Conservation (phyloP, 2,888 invertebrate species). For the Conus canariensis region DNA sequence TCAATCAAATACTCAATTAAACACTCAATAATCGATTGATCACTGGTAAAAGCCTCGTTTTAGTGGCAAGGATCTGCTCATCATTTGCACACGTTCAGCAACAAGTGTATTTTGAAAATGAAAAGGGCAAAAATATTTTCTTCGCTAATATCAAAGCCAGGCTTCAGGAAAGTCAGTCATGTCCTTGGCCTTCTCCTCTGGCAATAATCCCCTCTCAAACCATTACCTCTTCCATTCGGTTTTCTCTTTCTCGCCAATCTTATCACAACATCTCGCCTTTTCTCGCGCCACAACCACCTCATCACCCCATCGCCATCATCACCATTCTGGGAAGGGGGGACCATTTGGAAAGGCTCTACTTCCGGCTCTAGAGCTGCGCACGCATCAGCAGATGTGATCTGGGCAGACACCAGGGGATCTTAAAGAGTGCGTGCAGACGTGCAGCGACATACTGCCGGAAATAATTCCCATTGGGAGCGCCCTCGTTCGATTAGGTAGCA, state of each 20-base stretch:
- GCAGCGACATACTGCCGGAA: constrained; percentile 14
- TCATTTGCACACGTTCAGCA: no score
- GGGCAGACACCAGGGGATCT: neutral
- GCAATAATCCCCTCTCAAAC: no score
- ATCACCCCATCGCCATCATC: neutral
- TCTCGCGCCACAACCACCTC: neutral
- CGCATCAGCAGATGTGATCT: neutral
- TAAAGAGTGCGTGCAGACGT: neutral
- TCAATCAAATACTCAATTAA: no score
- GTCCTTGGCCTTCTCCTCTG: no score
- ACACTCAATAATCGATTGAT: no score
- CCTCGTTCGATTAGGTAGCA: constrained; percentile 23
- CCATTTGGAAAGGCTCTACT: neutral
- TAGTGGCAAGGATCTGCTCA: no score
- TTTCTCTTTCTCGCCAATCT: neutral
- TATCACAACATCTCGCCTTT: neutral
- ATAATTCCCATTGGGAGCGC: constrained; percentile 17
- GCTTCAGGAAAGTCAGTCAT: no score
- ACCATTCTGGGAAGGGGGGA: neutral
- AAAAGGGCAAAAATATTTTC: no score
- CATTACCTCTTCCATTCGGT: no score
- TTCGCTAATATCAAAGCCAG: no score
- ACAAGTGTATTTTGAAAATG: no score
- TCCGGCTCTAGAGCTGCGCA: neutral
- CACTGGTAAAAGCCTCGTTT: no score